Conservation (phyloP, 1,140 invertebrate species). For the Drosophila pseudoobscura region DNA sequence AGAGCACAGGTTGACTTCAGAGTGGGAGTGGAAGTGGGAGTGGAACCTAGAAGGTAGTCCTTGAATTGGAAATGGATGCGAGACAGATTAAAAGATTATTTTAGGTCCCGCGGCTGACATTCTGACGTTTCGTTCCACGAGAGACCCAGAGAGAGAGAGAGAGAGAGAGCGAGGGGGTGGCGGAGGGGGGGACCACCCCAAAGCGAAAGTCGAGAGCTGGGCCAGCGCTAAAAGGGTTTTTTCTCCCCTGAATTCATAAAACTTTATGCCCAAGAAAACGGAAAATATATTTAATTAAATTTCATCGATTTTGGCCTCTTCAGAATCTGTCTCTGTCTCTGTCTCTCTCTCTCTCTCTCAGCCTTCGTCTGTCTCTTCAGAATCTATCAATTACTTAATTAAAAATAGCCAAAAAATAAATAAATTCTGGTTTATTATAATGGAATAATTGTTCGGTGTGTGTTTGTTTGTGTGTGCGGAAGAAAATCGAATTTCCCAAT, state of each 20-base stretch:
- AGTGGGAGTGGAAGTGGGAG: neutral
- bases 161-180: neutral
- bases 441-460: constrained; percentile 31
- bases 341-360: constrained; percentile 13
- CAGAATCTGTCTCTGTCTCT: neutral
- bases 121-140: constrained; percentile 48
- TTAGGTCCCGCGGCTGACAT: constrained; percentile 55
- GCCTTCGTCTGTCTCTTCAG: neutral
- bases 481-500: constrained; percentile 27
- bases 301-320: constrained; percentile 62
- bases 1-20: constrained; percentile 24
- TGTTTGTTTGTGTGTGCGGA: constrained; percentile 13
- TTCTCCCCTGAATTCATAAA: constrained; percentile 34
- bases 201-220: no score
- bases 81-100: constrained; percentile 26
- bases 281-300: constrained; percentile 73
- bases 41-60: no score
- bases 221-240: constrained; percentile 14
- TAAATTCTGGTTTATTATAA: constrained; percentile 56
- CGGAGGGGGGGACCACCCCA: neutral
- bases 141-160: constrained; percentile 7
- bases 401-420: constrained; percentile 61
- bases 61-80: neutral
- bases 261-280: constrained; percentile 54
- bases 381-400: constrained; percentile 78